Base-by-base conservation (phyloP, 2,888 invertebrate genomes). In the Drosophila leonis region DNA sequence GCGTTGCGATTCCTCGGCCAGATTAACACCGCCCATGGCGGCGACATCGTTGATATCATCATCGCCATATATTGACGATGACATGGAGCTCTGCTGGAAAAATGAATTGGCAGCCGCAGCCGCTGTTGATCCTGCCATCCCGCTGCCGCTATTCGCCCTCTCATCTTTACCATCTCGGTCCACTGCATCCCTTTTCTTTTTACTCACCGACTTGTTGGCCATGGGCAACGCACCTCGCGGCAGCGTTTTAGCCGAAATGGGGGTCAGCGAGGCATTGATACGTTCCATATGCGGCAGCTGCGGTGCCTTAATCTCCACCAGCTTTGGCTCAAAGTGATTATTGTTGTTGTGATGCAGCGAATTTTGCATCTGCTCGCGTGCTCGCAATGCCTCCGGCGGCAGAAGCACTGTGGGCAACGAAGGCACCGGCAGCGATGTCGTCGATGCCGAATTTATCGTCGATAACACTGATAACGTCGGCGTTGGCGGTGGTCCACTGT, bases 21-120 rank as follows among this genome's bases (percentile, higher is more conserved):
- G 94, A 94, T 99, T 99, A 63, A 99, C 99, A 57, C 99, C 99
- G 75, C 99, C 99, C 99, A 99, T 99, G 12, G 99, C 98, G 35
- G 99, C 98, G 15, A 99, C 99, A 94, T 99, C 99, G 91, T 99
- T 99, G 90, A 99, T 98, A 92, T 99, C 98, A 92, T 98, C 98
- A 90, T 98, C 98, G 48, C 97, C 98, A 73, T 95, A 95, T 82
- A 93, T 92, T 18, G 93, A 92, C 37, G 93, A 95, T 94, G 92
- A 93, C 90, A 93, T 93, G 57, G 93, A 92, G 73, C 92, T 94
- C 94, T 94, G 92, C 94, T 94, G 92, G 94, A 94, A 91, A 94
- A 92, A 92, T 49, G 92, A 91, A 90, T 94, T 78, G 91, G 92
- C 82, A 81, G 92, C 90, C 4, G 92, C 91, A 37, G 92, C 90